Base-by-base conservation (phyloP, 2,797 vertebrate genomes). In the Protosalanx chinensis region DNA sequence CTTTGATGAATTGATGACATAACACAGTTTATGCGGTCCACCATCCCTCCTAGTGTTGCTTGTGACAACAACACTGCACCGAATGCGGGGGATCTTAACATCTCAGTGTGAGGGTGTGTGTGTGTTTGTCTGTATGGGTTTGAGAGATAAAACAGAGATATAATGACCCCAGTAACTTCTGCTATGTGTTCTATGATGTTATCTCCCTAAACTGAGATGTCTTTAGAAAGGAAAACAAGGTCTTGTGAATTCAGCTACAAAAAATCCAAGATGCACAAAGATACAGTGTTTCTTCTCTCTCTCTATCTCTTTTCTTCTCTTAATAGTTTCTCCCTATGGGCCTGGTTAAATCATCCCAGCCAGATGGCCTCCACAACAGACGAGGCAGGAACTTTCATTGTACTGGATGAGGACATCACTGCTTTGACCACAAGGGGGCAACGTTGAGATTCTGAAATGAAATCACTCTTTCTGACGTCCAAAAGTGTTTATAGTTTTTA, bases 391-490 rank as follows among this genome's bases (percentile, higher is more conserved):
- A 7, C 37, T 8, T 41, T 7, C 37, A 41, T 8, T 46, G 41
- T 46, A 46, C 41, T 46, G 41, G 41, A 10, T 18, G 51, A 71
- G 81, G 74, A 16, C 62, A 29, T 23, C 18, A 35, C 0, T 10
- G 37, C 67, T 82, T 61, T 75, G 63, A 67, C 82, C 89, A 87
- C 87, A 76, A n/a, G 85, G 71, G 81, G 86, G 87, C 81, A 46
- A 53, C 69, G 10, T 71, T 75, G 71, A 67, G 35, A 2, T 32
- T 35, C 30, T 35, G 4, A 60, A 29, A 56, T 56, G 16, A n/a
- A n/a, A 56, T 56, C 51, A n/a, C 18, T 46, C 51, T 56, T 56
- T 56, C 18, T 56, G 51, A n/a, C 1, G 51, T 56, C 51, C 5
- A n/a, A 49, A n/a, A 56, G 51, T n/a, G 51, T n/a, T 46, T 12